phyloP scores from a whole-genome alignment of 2,888 invertebrate genomes.

The Phyllotreta striolata region DNA sequence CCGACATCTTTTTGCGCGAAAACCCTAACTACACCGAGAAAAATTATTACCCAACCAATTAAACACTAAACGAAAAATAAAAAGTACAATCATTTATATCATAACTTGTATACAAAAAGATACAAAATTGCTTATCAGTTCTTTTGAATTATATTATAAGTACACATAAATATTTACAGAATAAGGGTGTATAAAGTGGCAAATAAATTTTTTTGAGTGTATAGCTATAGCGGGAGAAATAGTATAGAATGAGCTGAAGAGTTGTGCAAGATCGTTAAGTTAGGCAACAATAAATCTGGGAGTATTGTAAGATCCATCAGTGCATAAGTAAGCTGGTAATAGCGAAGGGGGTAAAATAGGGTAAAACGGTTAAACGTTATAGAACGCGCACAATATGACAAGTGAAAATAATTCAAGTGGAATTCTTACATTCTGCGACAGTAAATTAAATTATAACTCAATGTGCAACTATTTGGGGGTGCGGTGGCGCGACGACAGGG shows the following conservation, averaged over 20 bases:
- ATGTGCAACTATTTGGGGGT: constrained; percentile 44
- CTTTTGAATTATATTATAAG: too few species aligned
- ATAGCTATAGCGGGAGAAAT: neutral
- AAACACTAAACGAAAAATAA: too few species aligned
- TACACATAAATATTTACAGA: too few species aligned
- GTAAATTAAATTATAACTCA: constrained; percentile 49
- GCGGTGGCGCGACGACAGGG: constrained; percentile 27
- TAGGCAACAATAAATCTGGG: constrained; percentile 57
- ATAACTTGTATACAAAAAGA: too few species aligned
- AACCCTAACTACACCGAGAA: neutral
- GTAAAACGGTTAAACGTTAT: constrained; percentile 60
- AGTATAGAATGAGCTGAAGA: constrained; percentile 29
- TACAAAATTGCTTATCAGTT: too few species aligned
- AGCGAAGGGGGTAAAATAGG: constrained; percentile 52
- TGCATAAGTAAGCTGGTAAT: constrained; percentile 61
- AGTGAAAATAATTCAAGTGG: constrained; percentile 61
- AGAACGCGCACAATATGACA: constrained; percentile 59
- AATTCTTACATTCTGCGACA: constrained; percentile 60
- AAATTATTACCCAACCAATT: neutral
- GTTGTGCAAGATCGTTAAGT: constrained; percentile 49
- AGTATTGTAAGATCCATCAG: constrained; percentile 59
- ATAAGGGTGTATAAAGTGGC: too few species aligned
- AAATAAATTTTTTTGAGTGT: constrained; percentile 10
- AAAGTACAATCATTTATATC: too few species aligned
- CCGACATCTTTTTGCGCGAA: neutral